Evolutionary conservation across 2,113 vertebrate species (phyloP).

Genomic region (Platichthys stellatus): DNA sequence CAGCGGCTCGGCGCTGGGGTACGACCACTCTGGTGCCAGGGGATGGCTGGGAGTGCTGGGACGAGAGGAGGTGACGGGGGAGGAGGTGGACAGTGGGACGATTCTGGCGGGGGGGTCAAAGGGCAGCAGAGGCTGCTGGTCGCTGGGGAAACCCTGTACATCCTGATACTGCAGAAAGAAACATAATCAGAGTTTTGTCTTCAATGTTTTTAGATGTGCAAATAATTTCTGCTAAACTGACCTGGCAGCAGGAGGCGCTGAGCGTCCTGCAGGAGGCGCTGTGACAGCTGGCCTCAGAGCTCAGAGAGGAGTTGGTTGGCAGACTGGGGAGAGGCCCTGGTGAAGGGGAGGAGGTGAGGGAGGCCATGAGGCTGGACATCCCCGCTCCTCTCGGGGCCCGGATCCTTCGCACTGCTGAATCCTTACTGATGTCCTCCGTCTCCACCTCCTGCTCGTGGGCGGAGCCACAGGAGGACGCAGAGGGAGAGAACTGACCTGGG

Average conservation of each 20-base stretch:
- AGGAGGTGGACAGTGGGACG: conserved; percentile 49
- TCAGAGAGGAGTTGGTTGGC: conserved; percentile 74
- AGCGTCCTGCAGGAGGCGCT: conserved; percentile 72
- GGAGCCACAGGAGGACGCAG: conserved; percentile 63
- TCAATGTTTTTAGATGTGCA: neutral
- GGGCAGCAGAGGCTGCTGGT: conserved; percentile 50
- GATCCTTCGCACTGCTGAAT: conserved; percentile 86
- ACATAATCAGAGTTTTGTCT: neutral
- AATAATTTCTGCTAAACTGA: conserved; percentile 18
- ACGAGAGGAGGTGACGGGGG: conserved; percentile 66
- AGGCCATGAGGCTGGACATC: conserved; percentile 90
- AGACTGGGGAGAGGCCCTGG: conserved; percentile 79
- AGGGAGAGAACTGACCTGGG: conserved; percentile 84
- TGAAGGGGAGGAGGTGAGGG: conserved; percentile 82
- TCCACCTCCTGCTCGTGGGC: conserved; percentile 73
- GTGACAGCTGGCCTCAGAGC: conserved; percentile 61
- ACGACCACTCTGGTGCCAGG: conserved; percentile 54
- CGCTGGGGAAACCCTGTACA: conserved; percentile 55
- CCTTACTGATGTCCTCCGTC: conserved; percentile 79
- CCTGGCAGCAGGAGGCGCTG: conserved; percentile 65
- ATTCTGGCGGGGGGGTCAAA: conserved; percentile 27
- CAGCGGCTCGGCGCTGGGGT: conserved; percentile 31
- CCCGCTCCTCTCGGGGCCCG: conserved; percentile 90
- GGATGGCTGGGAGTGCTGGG: conserved; percentile 69
- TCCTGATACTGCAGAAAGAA: conserved; percentile 74